phyloP scores from a whole-genome alignment of 2,888 invertebrate genomes.

The Limnephilus auricula region DNA sequence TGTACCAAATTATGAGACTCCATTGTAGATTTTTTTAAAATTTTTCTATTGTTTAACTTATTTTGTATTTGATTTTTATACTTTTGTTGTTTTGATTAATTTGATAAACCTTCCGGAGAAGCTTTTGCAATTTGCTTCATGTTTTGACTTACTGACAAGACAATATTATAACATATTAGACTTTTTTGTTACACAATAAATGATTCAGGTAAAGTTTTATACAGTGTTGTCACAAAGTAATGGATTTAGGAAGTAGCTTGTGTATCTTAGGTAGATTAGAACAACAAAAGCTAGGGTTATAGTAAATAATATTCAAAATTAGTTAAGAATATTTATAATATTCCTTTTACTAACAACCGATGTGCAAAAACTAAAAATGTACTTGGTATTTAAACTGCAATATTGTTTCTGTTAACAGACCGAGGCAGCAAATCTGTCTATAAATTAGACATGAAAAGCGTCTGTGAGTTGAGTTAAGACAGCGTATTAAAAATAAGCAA shows the following conservation, averaged over 20 bases:
- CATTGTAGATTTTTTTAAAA: constrained; percentile 1
- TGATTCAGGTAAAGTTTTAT: neutral
- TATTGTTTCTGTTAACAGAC: neutral
- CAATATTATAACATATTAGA: neutral
- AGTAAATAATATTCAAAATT: neutral
- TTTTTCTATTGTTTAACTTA: constrained; percentile 27
- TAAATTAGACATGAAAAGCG: neutral
- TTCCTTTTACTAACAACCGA: neutral
- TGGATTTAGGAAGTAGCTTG: neutral
- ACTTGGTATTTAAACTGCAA: neutral
- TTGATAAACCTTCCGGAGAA: constrained; percentile 47
- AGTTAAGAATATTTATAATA: neutral
- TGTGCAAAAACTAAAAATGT: neutral
- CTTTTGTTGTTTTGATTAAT: constrained; percentile 43
- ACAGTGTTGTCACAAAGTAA: neutral
- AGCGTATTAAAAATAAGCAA: neutral
- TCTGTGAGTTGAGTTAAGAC: neutral
- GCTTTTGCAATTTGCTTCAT: constrained; percentile 46
- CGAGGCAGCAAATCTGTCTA: neutral
- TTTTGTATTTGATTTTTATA: constrained; percentile 9
- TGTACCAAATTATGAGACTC: constrained; percentile 27
- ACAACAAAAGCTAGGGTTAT: neutral
- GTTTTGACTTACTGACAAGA: constrained; percentile 25
- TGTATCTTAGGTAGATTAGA: neutral
- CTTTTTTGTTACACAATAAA: neutral